Evolutionary conservation across 1,140 invertebrate species (phyloP), one percentile per base, ranked within the genome.

Genomic region (Drosophila ohnishii): DNA sequence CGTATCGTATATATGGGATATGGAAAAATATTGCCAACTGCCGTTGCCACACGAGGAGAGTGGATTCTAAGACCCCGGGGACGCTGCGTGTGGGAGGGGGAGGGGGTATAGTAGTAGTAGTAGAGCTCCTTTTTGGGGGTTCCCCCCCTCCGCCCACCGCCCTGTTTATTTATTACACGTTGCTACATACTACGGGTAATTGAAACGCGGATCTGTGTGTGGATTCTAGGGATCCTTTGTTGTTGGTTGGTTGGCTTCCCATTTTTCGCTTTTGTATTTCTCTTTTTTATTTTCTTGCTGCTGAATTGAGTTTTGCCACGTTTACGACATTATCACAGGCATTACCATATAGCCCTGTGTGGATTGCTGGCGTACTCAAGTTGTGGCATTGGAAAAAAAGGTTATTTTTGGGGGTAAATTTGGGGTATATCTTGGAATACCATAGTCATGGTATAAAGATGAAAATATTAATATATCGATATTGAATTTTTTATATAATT

Each of bases 91-190:
- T 19, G 10, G n/a, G 13, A 28, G 25, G 25, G 25, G 25, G 25
- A 0, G 5, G 5, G 25, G 25, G 25, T 5, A 28, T 28, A 28
- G 25, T 28, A 5, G 34, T 9, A 6, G 3, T 8, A 22, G 8
- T 22, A 8, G 22, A n/a, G 45, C 45, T 34, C 50, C 50, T 19
- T 51, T 51, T 51, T 8, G 13, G 57, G 64, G 39, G 13, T 7
- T 11, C 30, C 66, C 51, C 73, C 53, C 39, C 10, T 19, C 19
- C 19, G 19, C 19, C 19, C 5, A 11, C 64, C 44, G 1, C 11
- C 44, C 32, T 55, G 51, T 73, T 72, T 71, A 78, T 72, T 78
- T 77, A 78, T 78, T 78, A 50, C 67, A 55, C 51, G 13, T 37
- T 55, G 75, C 45, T 40, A 50, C 48, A 34, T 57, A 44, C 57